Percentiles rank a stretch among this genome's conserved stretches.
Evolutionary conservation across 2,113 vertebrate genomes (phyloP).

Genomic region (Notarius lentiginosus): DNA sequence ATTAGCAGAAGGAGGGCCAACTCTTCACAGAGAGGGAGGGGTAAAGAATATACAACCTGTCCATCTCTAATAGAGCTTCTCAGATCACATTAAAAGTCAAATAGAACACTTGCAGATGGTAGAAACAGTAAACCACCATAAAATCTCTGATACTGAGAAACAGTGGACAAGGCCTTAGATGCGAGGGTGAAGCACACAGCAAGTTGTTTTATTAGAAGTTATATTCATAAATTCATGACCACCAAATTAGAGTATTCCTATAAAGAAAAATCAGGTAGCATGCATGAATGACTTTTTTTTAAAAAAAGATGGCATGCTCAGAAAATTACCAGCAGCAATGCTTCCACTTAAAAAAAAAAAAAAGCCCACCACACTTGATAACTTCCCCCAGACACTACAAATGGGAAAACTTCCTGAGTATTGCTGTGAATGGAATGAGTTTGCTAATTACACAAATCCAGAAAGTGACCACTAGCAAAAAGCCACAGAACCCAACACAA

Average conservation of each 20-base stretch:
- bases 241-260: background rate
- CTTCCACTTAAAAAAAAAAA: background rate
- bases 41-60: background rate
- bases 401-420: background rate
- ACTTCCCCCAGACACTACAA: background rate
- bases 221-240: background rate
- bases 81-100: background rate
- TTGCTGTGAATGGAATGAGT: background rate
- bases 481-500: background rate
- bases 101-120: background rate
- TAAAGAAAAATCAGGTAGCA: background rate
- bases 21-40: background rate
- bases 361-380: too few relatives aligned
- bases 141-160: background rate
- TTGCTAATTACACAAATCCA: background rate
- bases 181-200: background rate
- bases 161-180: background rate
- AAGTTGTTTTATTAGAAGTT: background rate
- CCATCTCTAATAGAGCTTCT: background rate
- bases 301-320: background rate
- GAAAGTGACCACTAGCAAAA: background rate
- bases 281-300: background rate
- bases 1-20: too few relatives aligned
- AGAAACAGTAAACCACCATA: background rate
- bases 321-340: background rate